Evolutionary conservation across 2,888 invertebrate genomes (phyloP), one percentile per base, ranked within the genome.

Genomic region (Uloborus plumipes): DNA sequence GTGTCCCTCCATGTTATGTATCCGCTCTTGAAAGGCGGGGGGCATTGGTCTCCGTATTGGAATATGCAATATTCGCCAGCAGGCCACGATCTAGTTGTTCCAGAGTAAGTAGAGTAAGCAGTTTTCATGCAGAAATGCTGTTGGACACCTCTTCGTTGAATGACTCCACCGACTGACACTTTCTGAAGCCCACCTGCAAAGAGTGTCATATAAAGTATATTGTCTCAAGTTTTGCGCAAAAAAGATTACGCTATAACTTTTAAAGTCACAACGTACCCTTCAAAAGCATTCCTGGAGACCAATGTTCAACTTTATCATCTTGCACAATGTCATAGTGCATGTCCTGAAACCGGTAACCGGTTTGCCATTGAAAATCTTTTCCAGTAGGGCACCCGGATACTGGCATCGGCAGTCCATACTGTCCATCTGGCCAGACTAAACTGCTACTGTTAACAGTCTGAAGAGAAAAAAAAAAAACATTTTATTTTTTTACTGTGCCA

Each of bases 371-470:
- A 69, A 84, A 83, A 22, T 72, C 75, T 22, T 22, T 61, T 26
- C 85, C 71, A 16, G 71, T 53, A 0, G 87, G 87, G 71, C 87
- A 87, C 18, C 87, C 87, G 14, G 85, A 86, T 11, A 84, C 73
- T 6, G 87, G 86, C 86, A 86, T 87, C 1, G 87, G 87, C 18
- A 87, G 71, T 14, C 86, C 87, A 65, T 87, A 87, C 6, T 78
- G 79, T 22, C 87, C 87, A 49, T 76, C 67, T 18, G 87, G 87
- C 87, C 87, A 87, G 9, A n/a, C 13, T 13, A 66, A 2, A n/a
- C 6, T 47, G 14, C 61, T 18, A 39, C 39, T 39, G 39, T 39
- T 39, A 39, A 9, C 11, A 6, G 39, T 39, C 39, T 39, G 39
- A 11, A 11, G 9, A 39, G 11, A 39, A 26, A 4, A 26, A 69